phyloP scores from a whole-genome alignment of 1,140 invertebrate species.

The Drosophila lacertosa region DNA sequence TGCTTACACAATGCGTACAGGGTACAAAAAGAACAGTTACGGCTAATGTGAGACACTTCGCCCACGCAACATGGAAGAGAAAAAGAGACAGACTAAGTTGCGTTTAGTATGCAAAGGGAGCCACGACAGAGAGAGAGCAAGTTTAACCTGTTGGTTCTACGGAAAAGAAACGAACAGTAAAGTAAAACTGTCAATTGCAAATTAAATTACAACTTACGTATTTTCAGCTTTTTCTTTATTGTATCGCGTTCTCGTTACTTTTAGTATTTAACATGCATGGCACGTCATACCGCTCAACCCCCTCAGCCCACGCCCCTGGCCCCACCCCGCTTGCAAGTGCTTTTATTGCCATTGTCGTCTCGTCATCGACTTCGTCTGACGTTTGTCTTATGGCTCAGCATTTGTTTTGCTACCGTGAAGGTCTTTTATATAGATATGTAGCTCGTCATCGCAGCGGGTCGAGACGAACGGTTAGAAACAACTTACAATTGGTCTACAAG shows the following conservation, averaged over 20 bases:
- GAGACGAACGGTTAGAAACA: neutral
- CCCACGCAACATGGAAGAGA: too few species aligned
- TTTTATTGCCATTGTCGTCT: constrained; percentile 51
- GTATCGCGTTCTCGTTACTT: constrained; percentile 40
- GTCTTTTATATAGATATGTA: constrained; percentile 59
- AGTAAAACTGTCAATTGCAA: constrained; percentile 26
- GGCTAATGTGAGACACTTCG: too few species aligned
- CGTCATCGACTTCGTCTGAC: constrained; percentile 39
- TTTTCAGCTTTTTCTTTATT: constrained; percentile 20
- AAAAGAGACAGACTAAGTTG: too few species aligned
- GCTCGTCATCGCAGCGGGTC: constrained; percentile 51
- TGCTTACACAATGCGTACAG: too few species aligned
- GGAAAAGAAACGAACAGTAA: neutral
- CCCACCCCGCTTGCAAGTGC: constrained; percentile 12
- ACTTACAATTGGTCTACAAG: constrained; percentile 32
- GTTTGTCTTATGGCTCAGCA: constrained; percentile 43
- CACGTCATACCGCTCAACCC: constrained; percentile 30
- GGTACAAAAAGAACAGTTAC: too few species aligned
- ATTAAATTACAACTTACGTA: constrained; percentile 43
- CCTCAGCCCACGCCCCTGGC: too few species aligned
- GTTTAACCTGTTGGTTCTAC: constrained; percentile 11
- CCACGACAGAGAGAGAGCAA: neutral
- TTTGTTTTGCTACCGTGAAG: constrained; percentile 66
- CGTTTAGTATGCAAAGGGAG: neutral
- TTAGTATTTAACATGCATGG: constrained; percentile 68